Evolutionary conservation across 2,888 invertebrate genomes (phyloP), one percentile per base, ranked within the genome.

Genomic region (Xanthia icteritia): DNA sequence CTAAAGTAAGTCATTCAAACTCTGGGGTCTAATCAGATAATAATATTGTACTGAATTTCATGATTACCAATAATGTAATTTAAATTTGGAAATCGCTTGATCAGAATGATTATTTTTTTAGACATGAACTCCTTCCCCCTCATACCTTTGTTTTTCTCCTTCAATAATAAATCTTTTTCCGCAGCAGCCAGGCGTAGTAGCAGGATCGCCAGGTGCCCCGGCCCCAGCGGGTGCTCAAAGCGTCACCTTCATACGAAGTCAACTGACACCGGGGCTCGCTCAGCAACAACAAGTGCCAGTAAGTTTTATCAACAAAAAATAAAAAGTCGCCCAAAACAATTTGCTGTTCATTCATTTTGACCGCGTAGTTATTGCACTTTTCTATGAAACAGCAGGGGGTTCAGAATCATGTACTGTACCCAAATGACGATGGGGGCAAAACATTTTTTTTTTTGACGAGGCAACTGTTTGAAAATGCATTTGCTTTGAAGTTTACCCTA

Each of bases 201-300:
- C 92, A 0, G 95, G 94, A 0, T 93, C 95, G 0, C 94, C 94
- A 0, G 95, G 95, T 6, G 91, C 94, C 2, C 93, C 93, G n/a
- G 88, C 97, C 0, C 95, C 95, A 0, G 96, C 96, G 1, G 92
- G 91, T 0, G 94, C 94, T 1, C 97, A 97, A 71, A 98, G 98
- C 83, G 98, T 98, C 66, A 98, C 98, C 8, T 97, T 97, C 83
- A 98, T 98, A 45, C 97, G 98, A 63, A 97, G 98, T 79, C 98
- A 97, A 85, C 96, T 98, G 81, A 97, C 98, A 0, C 97, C 97
- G 0, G 98, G 97, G 0, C 94, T 98, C 0, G 97, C 97, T 0
- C 97, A 97, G 76, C 97, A 97, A 75, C 97, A 97, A 85, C 97
- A 97, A 94, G 97, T 97, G 90, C 82, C 69, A 23, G 76, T 70